Evolutionary conservation across 1,140 invertebrate genomes (phyloP), one percentile per base, ranked within the genome.

Genomic region (Augochlora pura): DNA sequence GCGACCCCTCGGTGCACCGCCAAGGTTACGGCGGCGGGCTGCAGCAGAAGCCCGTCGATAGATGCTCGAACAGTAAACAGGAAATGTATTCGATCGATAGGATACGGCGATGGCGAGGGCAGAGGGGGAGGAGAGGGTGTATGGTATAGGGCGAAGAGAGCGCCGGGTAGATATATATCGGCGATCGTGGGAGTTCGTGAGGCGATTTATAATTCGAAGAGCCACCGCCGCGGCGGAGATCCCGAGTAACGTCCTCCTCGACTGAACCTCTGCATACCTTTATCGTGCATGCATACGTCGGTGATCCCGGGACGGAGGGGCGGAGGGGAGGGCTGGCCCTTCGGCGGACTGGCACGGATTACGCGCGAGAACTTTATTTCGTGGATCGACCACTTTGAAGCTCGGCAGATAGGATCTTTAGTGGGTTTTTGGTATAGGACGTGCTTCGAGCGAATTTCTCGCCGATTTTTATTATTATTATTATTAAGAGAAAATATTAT

Each of bases 171-270:
- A 83, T 86, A 84, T 83, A 82, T 84, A 88, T 87, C 87, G 72
- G 25, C 59, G 78, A 87, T 87, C 87, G 87, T 88, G 87, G 84
- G 86, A 88, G 84, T 87, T 79, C 65, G 68, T 64, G 59, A 71
- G 71, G 67, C 78, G 87, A 87, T 89, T 89, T 89, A 89, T 89
- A 82, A 86, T 84, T 82, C 57, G 79, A 80, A 46, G 78, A 83
- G 71, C 68, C 72, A 42, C 64, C 32, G 59, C 59, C 49, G 77
- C 32, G 70, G 54, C n/a, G n/a, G 81, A 77, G 73, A 88, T 87
- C 82, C 68, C 52, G 82, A 79, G 60, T 81, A 85, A 85, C 62
- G 77, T 80, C 68, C 81, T 69, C 49, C 39, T 62, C 66, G 66
- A n/a, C n/a, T n/a, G 39, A 68, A 64, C 66, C 52, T 1, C 32